A percentile compares a stretch with the other conserved stretches of the same genome.
These are phyloP conservation scores for Phalera bucephala DNA, from an alignment of 2,888 invertebrate species.

Conservation along the genomic window DNA sequence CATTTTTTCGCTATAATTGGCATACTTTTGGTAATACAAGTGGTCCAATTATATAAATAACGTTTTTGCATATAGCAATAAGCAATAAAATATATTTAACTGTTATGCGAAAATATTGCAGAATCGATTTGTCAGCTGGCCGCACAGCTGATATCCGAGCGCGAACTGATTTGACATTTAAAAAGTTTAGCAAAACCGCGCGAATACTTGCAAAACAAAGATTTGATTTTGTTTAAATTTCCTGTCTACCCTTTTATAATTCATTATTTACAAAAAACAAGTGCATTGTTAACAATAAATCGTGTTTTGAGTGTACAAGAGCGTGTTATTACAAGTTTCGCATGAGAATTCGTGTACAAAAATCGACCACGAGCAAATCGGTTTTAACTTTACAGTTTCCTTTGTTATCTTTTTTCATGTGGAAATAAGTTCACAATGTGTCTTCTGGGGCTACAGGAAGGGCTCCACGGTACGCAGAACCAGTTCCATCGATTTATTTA, in stretches of 20 bases:
- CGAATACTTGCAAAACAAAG: constrained; percentile 11
- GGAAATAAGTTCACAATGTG: constrained; percentile 34
- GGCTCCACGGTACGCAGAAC: constrained; percentile 50
- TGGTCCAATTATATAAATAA: too few species aligned
- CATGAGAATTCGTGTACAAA: constrained; percentile 36
- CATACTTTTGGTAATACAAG: too few species aligned
- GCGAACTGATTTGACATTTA: constrained; percentile 27
- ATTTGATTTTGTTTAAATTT: constrained; percentile 2
- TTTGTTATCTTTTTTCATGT: constrained; percentile 27
- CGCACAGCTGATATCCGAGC: constrained; percentile 8
- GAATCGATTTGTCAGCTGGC: neutral
- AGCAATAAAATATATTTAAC: too few species aligned
- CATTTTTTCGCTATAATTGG: too few species aligned
- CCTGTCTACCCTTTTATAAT: constrained; percentile 13
- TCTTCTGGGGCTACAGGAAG: constrained; percentile 28
- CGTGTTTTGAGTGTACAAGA: constrained; percentile 10
- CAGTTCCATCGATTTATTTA: constrained; percentile 55
- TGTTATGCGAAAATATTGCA: neutral
- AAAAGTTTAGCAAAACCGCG: constrained; percentile 31
- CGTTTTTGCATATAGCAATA: too few species aligned
- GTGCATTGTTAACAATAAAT: constrained; percentile 3
- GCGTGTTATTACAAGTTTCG: constrained; percentile 22
- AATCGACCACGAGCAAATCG: constrained; percentile 10
- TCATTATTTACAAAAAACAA: constrained; percentile 5
- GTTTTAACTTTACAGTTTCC: constrained; percentile 25